phyloP scores from a whole-genome alignment of 2,113 vertebrate species.

The Serilophus lunatus region DNA sequence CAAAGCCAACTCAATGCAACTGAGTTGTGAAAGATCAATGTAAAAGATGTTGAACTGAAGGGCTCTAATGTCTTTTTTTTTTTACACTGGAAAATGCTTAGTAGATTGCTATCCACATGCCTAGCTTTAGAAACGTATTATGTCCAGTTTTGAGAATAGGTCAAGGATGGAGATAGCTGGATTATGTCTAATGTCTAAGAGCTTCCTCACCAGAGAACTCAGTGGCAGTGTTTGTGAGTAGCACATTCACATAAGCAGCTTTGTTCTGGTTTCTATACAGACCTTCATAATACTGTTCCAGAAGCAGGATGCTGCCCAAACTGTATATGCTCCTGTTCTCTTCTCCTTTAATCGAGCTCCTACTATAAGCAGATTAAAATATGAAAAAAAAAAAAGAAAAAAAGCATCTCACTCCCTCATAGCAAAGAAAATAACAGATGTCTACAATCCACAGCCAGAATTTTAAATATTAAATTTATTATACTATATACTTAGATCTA shows the following conservation, averaged over 20 bases:
- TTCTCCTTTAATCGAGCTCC: not conserved
- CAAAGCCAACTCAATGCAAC: not conserved
- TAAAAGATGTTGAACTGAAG: not conserved
- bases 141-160: not conserved
- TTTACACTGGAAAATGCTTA: not conserved
- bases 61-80: not conserved
- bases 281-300: not conserved
- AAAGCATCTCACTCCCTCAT: not conserved
- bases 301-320: not conserved
- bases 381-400: not conserved
- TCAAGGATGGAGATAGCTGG: not conserved
- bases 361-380: not conserved
- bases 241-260: not conserved
- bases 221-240: not conserved
- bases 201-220: not conserved
- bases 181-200: not conserved
- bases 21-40: not conserved
- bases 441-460: slow-evolving; percentile 1
- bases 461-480: not conserved
- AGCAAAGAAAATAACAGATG: slow-evolving; percentile 47
- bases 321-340: not conserved
- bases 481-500: not conserved
- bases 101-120: not conserved
- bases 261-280: not conserved
- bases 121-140: not conserved